Evolutionary conservation across 2,797 vertebrate species (phyloP), one percentile per base, ranked within the genome.

Genomic region (Anomalospiza imberbis): DNA sequence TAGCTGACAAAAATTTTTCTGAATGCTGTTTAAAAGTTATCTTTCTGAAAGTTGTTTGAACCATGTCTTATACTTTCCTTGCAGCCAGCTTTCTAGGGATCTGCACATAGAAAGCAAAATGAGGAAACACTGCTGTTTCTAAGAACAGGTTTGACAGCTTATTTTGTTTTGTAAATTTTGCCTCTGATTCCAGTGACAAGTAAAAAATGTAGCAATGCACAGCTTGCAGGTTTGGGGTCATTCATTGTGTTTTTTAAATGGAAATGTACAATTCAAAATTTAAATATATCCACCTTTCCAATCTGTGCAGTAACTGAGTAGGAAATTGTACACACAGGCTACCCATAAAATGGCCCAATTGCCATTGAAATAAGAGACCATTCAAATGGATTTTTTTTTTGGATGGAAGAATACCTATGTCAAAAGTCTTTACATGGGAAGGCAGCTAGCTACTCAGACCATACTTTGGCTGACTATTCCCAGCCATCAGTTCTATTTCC

Each of bases 31-130:
- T 55, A 36, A 42, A 19, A 42, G 10, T 34, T n/a, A 58, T 34
- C 17, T 58, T 89, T 91, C 77, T 85, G 26, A 78, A 73, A 86
- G 24, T 10, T 68, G 24, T 86, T 79, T 55, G 34, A 60, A 57
- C 22, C 5, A 34, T 3, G 3, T 32, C 38, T 15, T 42, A 12
- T 36, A n/a, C 0, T 0, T 54, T 32, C 9, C 24, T 53, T 38
- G 20, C 11, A 79, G 57, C 17, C 51, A 82, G 3, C 55, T 93
- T 80, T 92, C 84, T 55, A 89, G 81, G 68, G 38, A 91, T 31
- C 28, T 85, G 75, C 17, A 61, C 31, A 55, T 72, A 61, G 42
- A 85, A 71, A 57, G 16, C 6, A 57, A 60, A 80, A 65, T 44
- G 47, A 80, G 42, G 86, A 83, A 91, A 61, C 5, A 31, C 13